Conservation (phyloP, 2,797 vertebrate genomes). For the Glyptemys insculpta region DNA sequence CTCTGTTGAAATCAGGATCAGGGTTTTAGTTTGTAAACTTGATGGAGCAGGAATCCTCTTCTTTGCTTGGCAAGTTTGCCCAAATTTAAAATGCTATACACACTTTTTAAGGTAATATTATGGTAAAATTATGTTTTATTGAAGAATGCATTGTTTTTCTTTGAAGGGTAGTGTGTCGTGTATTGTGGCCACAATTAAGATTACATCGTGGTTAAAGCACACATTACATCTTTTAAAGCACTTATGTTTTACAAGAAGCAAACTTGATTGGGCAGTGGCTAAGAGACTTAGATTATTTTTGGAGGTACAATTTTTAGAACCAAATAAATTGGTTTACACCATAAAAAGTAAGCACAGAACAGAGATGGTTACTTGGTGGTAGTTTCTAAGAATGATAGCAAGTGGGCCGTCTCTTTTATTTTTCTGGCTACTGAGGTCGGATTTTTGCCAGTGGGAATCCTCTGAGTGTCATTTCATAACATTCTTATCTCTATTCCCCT, state of each 20-base stretch:
- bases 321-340: not conserved
- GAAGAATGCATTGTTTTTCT: not conserved
- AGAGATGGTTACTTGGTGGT: not conserved
- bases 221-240: not conserved
- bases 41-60: not conserved
- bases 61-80: constrained; percentile 24
- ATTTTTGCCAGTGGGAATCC: not conserved
- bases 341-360: not conserved
- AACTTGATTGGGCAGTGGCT: not conserved
- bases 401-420: not conserved
- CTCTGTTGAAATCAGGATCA: not conserved
- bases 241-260: not conserved
- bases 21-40: not conserved
- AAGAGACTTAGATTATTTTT: not conserved
- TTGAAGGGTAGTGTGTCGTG: not conserved
- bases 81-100: not conserved
- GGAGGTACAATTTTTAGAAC: not conserved
- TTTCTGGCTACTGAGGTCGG: not conserved
- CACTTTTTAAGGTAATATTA: not conserved
- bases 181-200: not conserved
- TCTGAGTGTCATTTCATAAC: not conserved
- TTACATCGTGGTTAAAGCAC: not conserved
- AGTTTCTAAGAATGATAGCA: not conserved
- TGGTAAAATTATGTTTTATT: not conserved
- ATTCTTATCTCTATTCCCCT: not conserved